phyloP scores from a whole-genome alignment of 1,140 invertebrate species.

The Brachionus asplanchnoidis region DNA sequence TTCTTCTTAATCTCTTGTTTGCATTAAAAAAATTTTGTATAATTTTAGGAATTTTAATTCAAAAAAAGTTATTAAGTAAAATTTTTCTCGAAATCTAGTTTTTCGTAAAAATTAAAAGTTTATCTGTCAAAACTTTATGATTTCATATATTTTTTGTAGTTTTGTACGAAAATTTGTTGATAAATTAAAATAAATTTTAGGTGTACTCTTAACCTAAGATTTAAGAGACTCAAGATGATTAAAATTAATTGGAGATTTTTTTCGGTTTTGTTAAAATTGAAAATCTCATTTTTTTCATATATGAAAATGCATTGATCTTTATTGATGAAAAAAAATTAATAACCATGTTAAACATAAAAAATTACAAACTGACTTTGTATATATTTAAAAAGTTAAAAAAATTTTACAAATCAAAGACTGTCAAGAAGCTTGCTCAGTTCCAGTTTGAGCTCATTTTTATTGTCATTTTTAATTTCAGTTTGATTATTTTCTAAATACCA shows the following conservation, averaged over 20 bases:
- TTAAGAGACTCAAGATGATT: not conserved
- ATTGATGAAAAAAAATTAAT: not conserved
- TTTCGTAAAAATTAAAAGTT: not conserved
- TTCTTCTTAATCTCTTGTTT: too few relatives aligned
- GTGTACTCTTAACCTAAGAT: not conserved
- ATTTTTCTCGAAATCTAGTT: too few relatives aligned
- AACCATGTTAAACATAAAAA: not conserved
- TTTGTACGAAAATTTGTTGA: not conserved
- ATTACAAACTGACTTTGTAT: not conserved
- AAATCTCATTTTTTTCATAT: not conserved
- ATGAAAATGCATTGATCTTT: not conserved
- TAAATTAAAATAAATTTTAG: not conserved
- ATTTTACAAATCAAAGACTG: not conserved
- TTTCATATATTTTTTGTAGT: not conserved
- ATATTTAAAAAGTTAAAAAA: not conserved
- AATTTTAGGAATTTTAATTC: too few relatives aligned
- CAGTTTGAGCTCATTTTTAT: not conserved
- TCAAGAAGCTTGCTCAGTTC: not conserved
- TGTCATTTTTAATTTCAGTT: not conserved
- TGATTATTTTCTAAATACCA: not conserved
- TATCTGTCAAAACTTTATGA: not conserved
- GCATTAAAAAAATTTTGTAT: too few relatives aligned
- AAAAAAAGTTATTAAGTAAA: too few relatives aligned
- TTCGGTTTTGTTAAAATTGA: not conserved
- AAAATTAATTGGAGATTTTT: not conserved